Conservation (phyloP, 2,113 vertebrate genomes). For the Ariopsis seemanni region DNA sequence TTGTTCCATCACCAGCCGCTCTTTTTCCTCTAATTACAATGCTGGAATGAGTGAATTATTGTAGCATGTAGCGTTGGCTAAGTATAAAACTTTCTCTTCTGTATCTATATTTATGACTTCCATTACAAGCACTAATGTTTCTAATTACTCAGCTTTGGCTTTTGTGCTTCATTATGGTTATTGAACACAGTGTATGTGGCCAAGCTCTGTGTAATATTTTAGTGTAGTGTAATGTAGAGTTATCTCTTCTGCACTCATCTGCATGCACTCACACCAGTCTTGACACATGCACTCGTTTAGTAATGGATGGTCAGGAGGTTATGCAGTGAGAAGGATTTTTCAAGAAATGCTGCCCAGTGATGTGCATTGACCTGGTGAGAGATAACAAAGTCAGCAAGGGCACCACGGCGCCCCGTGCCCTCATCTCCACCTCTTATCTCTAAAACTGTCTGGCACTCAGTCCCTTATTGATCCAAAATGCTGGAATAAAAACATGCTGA, state of each 20-base stretch:
- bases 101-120: constrained; percentile 53
- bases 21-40: constrained; percentile 14
- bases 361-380: constrained; percentile 38
- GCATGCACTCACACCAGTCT: background rate
- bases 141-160: constrained; percentile 54
- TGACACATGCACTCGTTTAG: constrained; percentile 5
- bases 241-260: background rate
- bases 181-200: constrained; percentile 41
- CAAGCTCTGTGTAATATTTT: constrained; percentile 6
- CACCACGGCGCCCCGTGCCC: constrained; percentile 35
- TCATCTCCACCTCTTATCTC: constrained; percentile 46
- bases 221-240: background rate
- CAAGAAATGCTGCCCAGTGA: constrained; percentile 23
- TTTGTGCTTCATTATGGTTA: constrained; percentile 53
- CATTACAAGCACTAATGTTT: constrained; percentile 49
- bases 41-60: constrained; percentile 37
- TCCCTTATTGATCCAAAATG: constrained; percentile 44
- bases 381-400: constrained; percentile 48
- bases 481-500: constrained; percentile 43
- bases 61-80: constrained; percentile 35
- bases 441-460: constrained; percentile 40
- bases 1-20: background rate
- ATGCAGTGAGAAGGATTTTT: background rate
- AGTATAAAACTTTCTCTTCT: constrained; percentile 48
- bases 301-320: background rate